Percentiles rank a stretch among this genome's conserved stretches.
phyloP scores from a whole-genome alignment of 2,888 invertebrate species.

The Argynnis bischoffii region DNA sequence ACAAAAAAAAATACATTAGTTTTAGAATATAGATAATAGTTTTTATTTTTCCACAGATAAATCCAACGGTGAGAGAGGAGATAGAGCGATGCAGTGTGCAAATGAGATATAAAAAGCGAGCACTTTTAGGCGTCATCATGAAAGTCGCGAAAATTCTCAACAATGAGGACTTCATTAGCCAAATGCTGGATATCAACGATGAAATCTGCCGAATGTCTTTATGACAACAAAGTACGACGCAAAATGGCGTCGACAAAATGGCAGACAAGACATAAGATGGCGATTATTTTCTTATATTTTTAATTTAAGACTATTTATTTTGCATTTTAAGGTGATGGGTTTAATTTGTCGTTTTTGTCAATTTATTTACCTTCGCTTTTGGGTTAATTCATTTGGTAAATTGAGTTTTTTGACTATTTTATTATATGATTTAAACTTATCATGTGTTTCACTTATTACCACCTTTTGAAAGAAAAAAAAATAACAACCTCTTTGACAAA shows the following conservation, averaged over 20 bases:
- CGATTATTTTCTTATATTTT: conserved; percentile 15
- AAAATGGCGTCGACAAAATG: conserved; percentile 49
- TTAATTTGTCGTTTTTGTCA: conserved; percentile 32
- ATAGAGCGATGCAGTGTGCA: conserved; percentile 87
- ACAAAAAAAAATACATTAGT: no score
- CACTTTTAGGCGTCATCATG: conserved; percentile 84
- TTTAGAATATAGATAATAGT: no score
- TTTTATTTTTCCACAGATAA: conserved; percentile 70
- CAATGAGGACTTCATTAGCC: conserved; percentile 88
- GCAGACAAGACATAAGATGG: conserved; percentile 44
- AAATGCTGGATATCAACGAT: conserved; percentile 90
- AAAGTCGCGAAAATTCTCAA: conserved; percentile 86
- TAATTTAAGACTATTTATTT: conserved; percentile 18
- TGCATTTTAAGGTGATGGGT: conserved; percentile 5
- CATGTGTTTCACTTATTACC: not conserved
- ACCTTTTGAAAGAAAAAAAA: not conserved
- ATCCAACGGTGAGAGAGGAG: conserved; percentile 83
- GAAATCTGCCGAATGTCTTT: conserved; percentile 90
- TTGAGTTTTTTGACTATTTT: conserved; percentile 10
- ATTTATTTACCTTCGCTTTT: conserved; percentile 16
- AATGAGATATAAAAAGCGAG: conserved; percentile 85
- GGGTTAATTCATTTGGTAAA: conserved; percentile 15
- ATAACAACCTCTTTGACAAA: no score
- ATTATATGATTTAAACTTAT: conserved; percentile 18
- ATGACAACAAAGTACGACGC: conserved; percentile 51